Base-by-base conservation (phyloP, 2,797 vertebrate genomes). In the Lemur catta region DNA sequence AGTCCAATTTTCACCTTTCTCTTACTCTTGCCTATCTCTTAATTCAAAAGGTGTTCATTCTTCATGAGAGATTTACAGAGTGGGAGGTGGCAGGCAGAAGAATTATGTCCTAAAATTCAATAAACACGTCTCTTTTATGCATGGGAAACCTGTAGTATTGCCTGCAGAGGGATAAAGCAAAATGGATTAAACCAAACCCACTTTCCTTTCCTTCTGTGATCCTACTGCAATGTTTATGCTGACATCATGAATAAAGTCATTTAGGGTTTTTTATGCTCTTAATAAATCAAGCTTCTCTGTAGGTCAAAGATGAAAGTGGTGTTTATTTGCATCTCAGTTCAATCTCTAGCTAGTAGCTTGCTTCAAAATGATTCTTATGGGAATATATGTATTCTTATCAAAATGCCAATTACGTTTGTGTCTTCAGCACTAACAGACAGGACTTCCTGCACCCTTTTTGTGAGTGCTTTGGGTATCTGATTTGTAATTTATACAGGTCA, bases 251-350 rank as follows among this genome's bases (percentile, higher is more conserved):
- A 81, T 93, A 63, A 75, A 52, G 91, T 96, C 50, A 88, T 85
- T 91, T 81, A n/a, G 15, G 30, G 59, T 95, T 92, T 80, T 82
- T 61, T 96, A 11, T 3, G 8, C 41, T 52, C 18, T 81, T 93
- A 78, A 91, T 92, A 92, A 96, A 96, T 96, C 90, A 97, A 86
- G 41, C 18, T 75, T 85, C 69, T 84, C 41, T 55, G 17, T 74
- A 80, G 61, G 88, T 94, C 78, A 93, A 69, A 93, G 82, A 67
- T 75, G 71, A 76, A 93, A 69, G 46, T 72, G 2, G 26, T 76
- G n/a, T 76, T 89, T 85, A 86, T 90, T 85, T 89, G 78, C 57
- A 90, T 90, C 75, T 94, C 57, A 63, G 82, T 86, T 81, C 43
- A 91, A 76, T 91, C 26, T 94, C 52, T 88, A 11, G 55, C 82